These are phyloP conservation scores for Fistularia commersonii DNA, from an alignment of 2,797 vertebrate genomes.

Conservation along the genomic window DNA sequence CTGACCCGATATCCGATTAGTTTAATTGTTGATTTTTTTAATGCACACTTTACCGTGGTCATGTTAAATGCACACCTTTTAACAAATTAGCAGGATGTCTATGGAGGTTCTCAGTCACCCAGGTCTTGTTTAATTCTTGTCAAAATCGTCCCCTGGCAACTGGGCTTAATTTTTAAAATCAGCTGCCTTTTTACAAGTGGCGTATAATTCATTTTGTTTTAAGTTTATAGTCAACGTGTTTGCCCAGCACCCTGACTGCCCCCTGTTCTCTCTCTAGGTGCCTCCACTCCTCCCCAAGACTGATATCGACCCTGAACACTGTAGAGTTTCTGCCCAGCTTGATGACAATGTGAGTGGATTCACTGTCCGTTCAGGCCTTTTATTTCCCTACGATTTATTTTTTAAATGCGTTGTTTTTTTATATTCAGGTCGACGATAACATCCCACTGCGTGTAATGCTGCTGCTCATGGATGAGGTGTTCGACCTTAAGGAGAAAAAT, in stretches of 20 bases:
- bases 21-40: no score
- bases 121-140: no score
- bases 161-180: neutral
- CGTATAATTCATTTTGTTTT: no score
- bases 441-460: conserved; percentile 95
- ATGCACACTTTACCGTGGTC: no score
- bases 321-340: conserved; percentile 91
- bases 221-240: no score
- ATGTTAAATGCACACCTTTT: no score
- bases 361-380: neutral
- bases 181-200: no score
- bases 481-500: conserved; percentile 97
- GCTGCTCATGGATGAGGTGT: conserved; percentile 98
- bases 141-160: neutral
- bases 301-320: conserved; percentile 91
- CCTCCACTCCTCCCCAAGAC: conserved; percentile 84
- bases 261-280: conserved; percentile 48
- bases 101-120: no score
- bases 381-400: conserved; percentile 29
- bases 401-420: neutral
- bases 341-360: conserved; percentile 90
- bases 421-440: conserved; percentile 91
- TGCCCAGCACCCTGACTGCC: neutral
- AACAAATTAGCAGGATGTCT: no score
- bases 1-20: no score